Evolutionary conservation across 2,888 invertebrate species (phyloP), one percentile per base, ranked within the genome.

Genomic region (Linyphia triangularis): DNA sequence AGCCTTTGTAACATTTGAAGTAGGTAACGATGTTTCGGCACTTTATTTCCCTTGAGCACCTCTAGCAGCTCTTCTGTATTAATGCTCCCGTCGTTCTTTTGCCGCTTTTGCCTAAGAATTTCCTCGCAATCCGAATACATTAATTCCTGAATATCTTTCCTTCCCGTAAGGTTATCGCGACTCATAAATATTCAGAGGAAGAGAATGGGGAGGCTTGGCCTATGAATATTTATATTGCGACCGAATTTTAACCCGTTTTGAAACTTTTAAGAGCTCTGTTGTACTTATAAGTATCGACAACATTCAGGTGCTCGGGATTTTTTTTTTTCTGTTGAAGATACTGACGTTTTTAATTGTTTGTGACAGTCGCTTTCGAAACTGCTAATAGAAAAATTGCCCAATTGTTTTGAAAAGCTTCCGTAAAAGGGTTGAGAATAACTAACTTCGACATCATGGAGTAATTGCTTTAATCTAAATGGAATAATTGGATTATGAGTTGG

Each of bases 161-260:
- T n/a, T n/a, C n/a, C n/a, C n/a, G n/a, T n/a, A 28, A 43, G 51
- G 24, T 30, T 69, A 59, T 26, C 51, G 37, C 24, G 37, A 30
- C 51, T 85, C 84, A 85, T 85, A 85, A 85, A 85, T 85, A 85
- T 85, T 85, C 84, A 85, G 69, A 61, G n/a, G 30, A 28, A 4
- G 28, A 37, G 13, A 70, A 43, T 22, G 28, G 26, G 67, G n/a
- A 30, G 10, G 26, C 24, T 30, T 19, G 43, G 33, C 2, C 16
- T 40, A 85, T 85, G 84, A 85, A 85, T 85, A 85, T 85, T 85
- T 85, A 85, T 85, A 75, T 57, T 67, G 40, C 33, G 37, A 37
- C 37, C 26, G 26, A 33, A 19, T 69, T n/a, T 77, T 85, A 77
- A 85, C 77, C 75, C 59, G 57, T 77, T 85, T 85, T 85, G 67